These are phyloP conservation scores for Labeo rohita DNA, from an alignment of 2,113 vertebrate species.

Conservation along the genomic window DNA sequence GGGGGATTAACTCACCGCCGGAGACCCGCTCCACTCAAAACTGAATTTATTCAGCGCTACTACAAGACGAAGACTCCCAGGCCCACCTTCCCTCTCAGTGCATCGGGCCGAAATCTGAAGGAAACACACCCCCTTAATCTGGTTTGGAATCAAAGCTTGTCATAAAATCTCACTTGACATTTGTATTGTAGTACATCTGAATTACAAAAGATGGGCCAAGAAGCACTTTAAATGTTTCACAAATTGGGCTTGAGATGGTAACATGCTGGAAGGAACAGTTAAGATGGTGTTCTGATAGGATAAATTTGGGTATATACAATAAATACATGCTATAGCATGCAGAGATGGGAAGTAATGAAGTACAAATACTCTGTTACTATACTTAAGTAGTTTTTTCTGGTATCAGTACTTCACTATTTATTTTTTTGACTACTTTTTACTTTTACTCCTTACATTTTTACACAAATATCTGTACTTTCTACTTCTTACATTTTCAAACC, in stretches of 20 bases:
- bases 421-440: too few species aligned
- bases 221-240: conserved; percentile 5
- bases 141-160: conserved; percentile 43
- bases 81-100: conserved; percentile 37
- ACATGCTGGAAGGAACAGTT: neutral
- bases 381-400: too few species aligned
- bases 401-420: too few species aligned
- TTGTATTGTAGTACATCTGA: conserved; percentile 30
- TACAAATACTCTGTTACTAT: too few species aligned
- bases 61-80: conserved; percentile 39
- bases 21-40: conserved; percentile 45
- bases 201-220: neutral
- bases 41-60: conserved; percentile 54
- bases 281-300: neutral
- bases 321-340: neutral
- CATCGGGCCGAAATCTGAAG: conserved; percentile 26
- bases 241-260: neutral
- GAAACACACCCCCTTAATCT: conserved; percentile 34
- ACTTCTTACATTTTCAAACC: too few species aligned
- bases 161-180: conserved; percentile 21
- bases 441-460: too few species aligned
- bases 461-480: too few species aligned
- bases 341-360: too few species aligned
- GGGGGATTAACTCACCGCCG: conserved; percentile 51
- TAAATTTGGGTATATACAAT: neutral